phyloP scores from a whole-genome alignment of 2,888 invertebrate species.

The Cataglyphis albicans region DNA sequence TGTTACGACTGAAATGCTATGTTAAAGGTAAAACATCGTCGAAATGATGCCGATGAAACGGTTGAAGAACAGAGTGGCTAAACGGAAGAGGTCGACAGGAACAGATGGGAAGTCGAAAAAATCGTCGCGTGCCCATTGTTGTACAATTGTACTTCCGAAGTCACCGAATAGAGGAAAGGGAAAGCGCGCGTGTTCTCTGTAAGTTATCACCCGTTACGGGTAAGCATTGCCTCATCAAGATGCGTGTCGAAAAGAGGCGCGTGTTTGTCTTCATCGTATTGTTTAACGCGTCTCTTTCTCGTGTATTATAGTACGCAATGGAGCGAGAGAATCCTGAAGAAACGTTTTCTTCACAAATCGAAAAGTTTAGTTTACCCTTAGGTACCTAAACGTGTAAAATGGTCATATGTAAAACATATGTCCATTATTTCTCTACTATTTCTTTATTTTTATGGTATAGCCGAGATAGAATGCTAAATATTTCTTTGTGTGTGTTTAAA shows the following conservation, averaged over 20 bases:
- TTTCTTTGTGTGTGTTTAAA: neutral
- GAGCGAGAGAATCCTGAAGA: neutral
- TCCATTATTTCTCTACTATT: neutral
- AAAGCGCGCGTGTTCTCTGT: conserved; percentile 22
- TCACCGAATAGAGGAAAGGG: conserved; percentile 45
- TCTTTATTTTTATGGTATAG: neutral
- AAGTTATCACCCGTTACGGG: conserved; percentile 16
- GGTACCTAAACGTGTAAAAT: neutral
- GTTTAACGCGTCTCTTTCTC: neutral
- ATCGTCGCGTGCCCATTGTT: conserved; percentile 64
- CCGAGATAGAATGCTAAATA: neutral
- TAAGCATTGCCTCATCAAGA: neutral
- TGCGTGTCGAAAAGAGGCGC: neutral
- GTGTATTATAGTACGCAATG: neutral
- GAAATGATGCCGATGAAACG: conserved; percentile 1
- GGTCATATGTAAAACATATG: neutral
- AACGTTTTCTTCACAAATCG: neutral
- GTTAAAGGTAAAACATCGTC: conserved; percentile 25
- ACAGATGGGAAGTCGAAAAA: conserved; percentile 30
- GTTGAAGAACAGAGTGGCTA: conserved; percentile 23
- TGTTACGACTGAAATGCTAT: conserved; percentile 53
- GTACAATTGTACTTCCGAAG: conserved; percentile 44
- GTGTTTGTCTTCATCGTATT: neutral
- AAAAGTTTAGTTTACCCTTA: neutral
- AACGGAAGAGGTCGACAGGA: conserved; percentile 4